Base-by-base conservation (phyloP, 2,888 invertebrate genomes). In the Athetis lepigone region DNA sequence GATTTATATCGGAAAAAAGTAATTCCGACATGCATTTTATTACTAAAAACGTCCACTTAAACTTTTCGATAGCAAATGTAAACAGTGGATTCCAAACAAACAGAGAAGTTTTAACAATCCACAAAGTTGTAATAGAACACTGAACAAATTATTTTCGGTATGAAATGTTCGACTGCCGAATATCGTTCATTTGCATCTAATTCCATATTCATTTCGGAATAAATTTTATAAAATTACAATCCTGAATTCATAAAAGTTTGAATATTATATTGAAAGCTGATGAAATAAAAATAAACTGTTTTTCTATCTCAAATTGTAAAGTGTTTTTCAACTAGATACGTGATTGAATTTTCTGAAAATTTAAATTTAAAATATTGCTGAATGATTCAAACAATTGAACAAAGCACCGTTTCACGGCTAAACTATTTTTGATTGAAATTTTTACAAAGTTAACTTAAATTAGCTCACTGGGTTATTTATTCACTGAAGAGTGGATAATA, bases 141-240 rank as follows among this genome's bases (percentile, higher is more conserved):
- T 52, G 72, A 49, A 63, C 40, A 16, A 66, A 62, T 66, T 70
- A 66, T 66, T 70, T 67, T 57, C 54, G 57, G 49, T 60, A 33
- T 46, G 47, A 49, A 55, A 36, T 19, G 46, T 47, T 51, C 21
- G 54, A 57, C 40, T 40, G 16, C 43, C 16, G 50, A 69, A 80
- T 69, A 51, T 65, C 46, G 50, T 66, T 73, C 51, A 70, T 77
- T 70, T 71, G 66, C 67, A 65, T 74, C 21, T 49, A 64, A 68
- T 74, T 69, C 52, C 62, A 70, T 70, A 74, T 75, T 70, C 62
- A 67, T 51, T 18, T 37, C 18, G 43, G 39, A 54, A 47, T 54
- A 9, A 33, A 65, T 55, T 57, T 42, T 52, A 33, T 36, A 37
- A 43, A 58, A 63, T 51, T 33, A 47, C 8, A 40, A 50, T 61